These are phyloP conservation scores for Xyliphius kryptos DNA, from an alignment of 2,113 vertebrate species.

Conservation along the genomic window DNA sequence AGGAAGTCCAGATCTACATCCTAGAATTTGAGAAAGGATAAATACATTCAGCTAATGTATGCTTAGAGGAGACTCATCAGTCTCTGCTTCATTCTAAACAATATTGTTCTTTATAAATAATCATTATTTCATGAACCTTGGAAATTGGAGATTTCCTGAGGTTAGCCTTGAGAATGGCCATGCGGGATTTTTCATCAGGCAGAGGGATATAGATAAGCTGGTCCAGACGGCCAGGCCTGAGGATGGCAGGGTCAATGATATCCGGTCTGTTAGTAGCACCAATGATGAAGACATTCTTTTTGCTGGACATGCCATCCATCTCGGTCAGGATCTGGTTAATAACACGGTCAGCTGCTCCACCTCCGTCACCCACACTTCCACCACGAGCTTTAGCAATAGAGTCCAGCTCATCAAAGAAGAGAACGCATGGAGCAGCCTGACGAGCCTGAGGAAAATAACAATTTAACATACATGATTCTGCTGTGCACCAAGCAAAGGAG, in stretches of 20 bases:
- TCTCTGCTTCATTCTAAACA: no score
- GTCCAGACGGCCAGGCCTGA: constrained; percentile 91
- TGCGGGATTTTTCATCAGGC: constrained; percentile 94
- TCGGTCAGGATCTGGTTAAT: constrained; percentile 98
- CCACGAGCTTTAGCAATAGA: constrained; percentile 97
- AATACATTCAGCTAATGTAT: no score
- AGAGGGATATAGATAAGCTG: constrained; percentile 97
- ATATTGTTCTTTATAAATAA: no score
- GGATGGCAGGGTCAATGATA: constrained; percentile 96
- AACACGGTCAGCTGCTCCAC: constrained; percentile 91
- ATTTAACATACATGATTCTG: not conserved
- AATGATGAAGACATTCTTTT: constrained; percentile 98
- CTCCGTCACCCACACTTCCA: constrained; percentile 90
- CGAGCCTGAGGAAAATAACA: constrained; percentile 71
- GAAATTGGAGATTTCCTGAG: constrained; percentile 95
- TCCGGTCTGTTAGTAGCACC: constrained; percentile 96
- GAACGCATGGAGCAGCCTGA: constrained; percentile 91
- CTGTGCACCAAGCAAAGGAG: no score
- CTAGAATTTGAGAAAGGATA: constrained; percentile 49
- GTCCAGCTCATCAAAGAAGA: constrained; percentile 97
- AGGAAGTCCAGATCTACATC: constrained; percentile 93
- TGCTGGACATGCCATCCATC: constrained; percentile 99
- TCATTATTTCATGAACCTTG: no score
- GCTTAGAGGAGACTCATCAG: no score
- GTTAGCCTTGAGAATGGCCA: constrained; percentile 94